These are phyloP conservation scores for Polymixis lichenea DNA, from an alignment of 2,888 invertebrate species.

Conservation along the genomic window DNA sequence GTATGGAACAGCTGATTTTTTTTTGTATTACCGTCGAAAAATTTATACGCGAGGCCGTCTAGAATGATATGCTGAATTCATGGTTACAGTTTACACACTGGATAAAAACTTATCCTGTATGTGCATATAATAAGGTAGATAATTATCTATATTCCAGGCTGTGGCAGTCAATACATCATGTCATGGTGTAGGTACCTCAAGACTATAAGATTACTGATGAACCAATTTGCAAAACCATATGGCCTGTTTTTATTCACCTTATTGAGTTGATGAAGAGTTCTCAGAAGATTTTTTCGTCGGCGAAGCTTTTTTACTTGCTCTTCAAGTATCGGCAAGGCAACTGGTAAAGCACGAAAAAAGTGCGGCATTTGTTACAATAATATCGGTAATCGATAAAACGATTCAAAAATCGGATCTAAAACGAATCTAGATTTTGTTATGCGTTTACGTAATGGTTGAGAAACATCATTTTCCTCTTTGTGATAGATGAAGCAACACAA, in stretches of 20 bases:
- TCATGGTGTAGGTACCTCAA: neutral
- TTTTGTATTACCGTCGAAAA: too few species aligned
- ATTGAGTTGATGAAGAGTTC: conserved; percentile 2
- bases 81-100: too few species aligned
- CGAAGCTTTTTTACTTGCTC: too few species aligned
- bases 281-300: conserved; percentile 10
- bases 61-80: too few species aligned
- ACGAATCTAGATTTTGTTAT: conserved; percentile 8
- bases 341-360: conserved; percentile 9
- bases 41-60: too few species aligned
- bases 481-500: conserved; percentile 36
- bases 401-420: conserved; percentile 21
- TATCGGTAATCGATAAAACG: conserved; percentile 10
- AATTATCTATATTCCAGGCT: conserved; percentile 14
- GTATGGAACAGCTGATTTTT: too few species aligned
- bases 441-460: conserved; percentile 11
- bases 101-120: too few species aligned
- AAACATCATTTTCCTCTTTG: conserved; percentile 29
- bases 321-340: conserved; percentile 20
- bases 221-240: conserved; percentile 5
- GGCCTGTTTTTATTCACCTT: conserved; percentile 1
- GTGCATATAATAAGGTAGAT: conserved; percentile 19
- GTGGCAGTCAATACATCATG: neutral
- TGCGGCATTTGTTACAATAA: neutral
- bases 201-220: neutral